Percentiles rank a stretch among this genome's conserved stretches.
phyloP scores from a whole-genome alignment of 1,140 invertebrate species.

The Drosophila nigromelanica region DNA sequence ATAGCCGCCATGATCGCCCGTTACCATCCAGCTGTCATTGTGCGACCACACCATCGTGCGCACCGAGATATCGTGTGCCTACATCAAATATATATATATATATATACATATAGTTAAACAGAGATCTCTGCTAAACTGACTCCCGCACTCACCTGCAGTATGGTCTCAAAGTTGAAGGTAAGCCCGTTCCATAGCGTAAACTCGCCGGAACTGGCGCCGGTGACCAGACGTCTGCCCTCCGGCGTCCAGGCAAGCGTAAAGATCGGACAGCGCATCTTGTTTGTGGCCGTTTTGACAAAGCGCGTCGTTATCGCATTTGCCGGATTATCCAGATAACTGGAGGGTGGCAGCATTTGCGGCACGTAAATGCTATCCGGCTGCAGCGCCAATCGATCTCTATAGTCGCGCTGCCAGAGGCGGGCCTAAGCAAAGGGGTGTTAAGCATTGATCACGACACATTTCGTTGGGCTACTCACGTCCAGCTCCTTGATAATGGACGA shows the following conservation, averaged over 20 bases:
- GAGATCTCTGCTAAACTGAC: not conserved
- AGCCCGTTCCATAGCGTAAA: constrained; percentile 99
- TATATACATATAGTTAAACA: not conserved
- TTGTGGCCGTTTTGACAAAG: constrained; percentile 99
- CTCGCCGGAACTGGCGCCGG: constrained; percentile 99
- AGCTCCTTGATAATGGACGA: constrained; percentile 96
- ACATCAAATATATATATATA: constrained; percentile 1
- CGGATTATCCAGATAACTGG: constrained; percentile 95
- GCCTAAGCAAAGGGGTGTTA: constrained; percentile 85
- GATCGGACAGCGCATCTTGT: constrained; percentile 99
- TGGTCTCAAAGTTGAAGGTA: constrained; percentile 99
- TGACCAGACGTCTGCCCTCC: constrained; percentile 98
- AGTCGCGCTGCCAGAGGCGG: constrained; percentile 97
- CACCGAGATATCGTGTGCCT: constrained; percentile 99
- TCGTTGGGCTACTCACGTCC: constrained; percentile 86
- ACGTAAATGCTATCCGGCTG: constrained; percentile 97
- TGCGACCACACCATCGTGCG: constrained; percentile 99
- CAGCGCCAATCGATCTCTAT: constrained; percentile 92
- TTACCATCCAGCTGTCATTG: constrained; percentile 99
- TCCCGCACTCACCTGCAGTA: constrained; percentile 92
- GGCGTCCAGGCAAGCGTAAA: constrained; percentile 99
- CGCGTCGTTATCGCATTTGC: constrained; percentile 98
- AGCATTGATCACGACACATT: not conserved
- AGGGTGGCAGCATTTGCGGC: constrained; percentile 94
- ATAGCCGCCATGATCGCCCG: constrained; percentile 98